Percentiles rank a stretch among this genome's conserved stretches.
phyloP scores from a whole-genome alignment of 2,797 vertebrate genomes.

The Cynopterus sphinx region DNA sequence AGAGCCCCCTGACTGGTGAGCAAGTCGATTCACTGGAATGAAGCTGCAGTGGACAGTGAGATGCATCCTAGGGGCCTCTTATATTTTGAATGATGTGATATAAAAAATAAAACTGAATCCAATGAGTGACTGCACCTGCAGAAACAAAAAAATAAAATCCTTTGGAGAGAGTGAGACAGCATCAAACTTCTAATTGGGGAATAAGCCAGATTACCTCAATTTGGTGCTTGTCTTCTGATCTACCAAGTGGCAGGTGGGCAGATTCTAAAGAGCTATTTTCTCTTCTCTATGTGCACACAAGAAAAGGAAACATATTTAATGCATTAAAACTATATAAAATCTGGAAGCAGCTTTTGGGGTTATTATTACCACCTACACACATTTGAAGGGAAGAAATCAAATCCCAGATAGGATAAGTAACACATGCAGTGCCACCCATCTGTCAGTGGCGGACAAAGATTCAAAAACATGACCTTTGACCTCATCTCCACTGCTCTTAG shows the following conservation, averaged over 20 bases:
- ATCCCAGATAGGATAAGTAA: neutral
- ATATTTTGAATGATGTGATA: neutral
- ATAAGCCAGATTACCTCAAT: neutral
- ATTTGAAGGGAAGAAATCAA: neutral
- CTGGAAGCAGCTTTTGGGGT: constrained; percentile 24
- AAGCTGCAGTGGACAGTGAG: neutral
- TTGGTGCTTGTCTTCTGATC: neutral
- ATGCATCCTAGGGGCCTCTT: neutral
- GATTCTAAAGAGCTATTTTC: constrained; percentile 1
- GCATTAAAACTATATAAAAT: neutral
- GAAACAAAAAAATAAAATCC: neutral
- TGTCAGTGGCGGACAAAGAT: neutral
- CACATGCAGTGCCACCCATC: neutral
- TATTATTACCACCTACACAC: neutral
- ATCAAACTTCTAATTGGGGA: neutral
- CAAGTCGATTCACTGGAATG: neutral
- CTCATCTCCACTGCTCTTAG: neutral
- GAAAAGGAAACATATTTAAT: neutral
- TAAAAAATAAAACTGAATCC: neutral
- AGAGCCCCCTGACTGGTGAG: constrained; percentile 22
- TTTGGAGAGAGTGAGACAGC: neutral
- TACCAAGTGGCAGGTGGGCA: constrained; percentile 22
- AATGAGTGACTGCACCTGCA: neutral
- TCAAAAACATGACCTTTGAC: neutral
- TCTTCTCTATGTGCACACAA: neutral